Base-by-base conservation (phyloP, 2,797 vertebrate genomes). In the Holocentrus rufus region DNA sequence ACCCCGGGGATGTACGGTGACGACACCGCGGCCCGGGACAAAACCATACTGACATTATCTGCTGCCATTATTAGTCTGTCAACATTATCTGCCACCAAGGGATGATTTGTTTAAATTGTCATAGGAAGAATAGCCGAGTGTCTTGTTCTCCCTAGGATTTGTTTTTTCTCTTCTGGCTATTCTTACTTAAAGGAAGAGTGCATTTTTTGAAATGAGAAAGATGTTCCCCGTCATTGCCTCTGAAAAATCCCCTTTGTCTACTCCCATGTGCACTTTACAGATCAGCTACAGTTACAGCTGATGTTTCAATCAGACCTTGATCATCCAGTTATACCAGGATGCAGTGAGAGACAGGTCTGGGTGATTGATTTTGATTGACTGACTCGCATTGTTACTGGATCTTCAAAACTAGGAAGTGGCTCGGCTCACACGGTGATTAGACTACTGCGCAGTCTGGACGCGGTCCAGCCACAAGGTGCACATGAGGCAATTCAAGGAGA, bases 391-490 rank as follows among this genome's bases (percentile, higher is more conserved):
- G 78, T 86, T 85, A 87, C 78, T 84, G 82, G 80, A 86, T 83
- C 82, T 85, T 85, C 76, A 82, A 80, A 85, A 83, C 0, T 44
- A 75, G 84, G 77, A 85, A 87, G 84, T 88, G 85, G 85, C 85
- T 88, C 80, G 69, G 76, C 69, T 83, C 61, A 72, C 72, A 69
- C 69, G 78, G 74, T 84, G 85, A 88, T 89, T 89, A 80, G 62
- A 74, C 80, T 77, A 79, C 80, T 89, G 88, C 82, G 88, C 87
- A 86, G 83, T 86, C 87, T 90, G 90, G 90, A 89, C 79, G 78
- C 59, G 62, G 78, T 91, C 88, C 89, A 90, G 81, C 67, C 80
- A 82, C 72, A 88, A 89, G 85, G 85, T 90, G 88, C 81, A 87
- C 72, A 82, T 79, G 69, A 84, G 64, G 81, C 83, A 83, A 85